Percentiles rank a stretch among this genome's conserved stretches.
Conservation (phyloP, 1,140 invertebrate species). For the Zaprionus tsacasi region DNA sequence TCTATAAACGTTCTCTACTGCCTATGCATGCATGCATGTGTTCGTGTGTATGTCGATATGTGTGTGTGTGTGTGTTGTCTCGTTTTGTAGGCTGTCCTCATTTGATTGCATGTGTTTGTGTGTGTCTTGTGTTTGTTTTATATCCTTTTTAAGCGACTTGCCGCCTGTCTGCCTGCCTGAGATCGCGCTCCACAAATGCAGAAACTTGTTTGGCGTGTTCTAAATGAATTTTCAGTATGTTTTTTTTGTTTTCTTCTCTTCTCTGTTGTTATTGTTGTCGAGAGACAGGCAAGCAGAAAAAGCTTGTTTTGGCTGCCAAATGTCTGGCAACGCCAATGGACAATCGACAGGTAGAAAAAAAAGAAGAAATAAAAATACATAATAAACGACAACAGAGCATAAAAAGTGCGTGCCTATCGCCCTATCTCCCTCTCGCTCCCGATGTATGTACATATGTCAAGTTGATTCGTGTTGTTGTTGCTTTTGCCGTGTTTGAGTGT, state of each 20-base stretch:
- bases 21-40: neutral
- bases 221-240: slow-evolving; percentile 68
- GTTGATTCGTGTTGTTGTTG: slow-evolving; percentile 23
- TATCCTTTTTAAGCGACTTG: slow-evolving; percentile 73
- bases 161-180: slow-evolving; percentile 4
- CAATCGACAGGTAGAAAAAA: slow-evolving; percentile 70
- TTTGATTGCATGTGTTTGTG: slow-evolving; percentile 44
- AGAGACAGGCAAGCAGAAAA: slow-evolving; percentile 32
- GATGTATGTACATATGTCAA: slow-evolving; percentile 2
- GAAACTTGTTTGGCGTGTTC: slow-evolving; percentile 80
- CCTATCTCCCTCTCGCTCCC: neutral
- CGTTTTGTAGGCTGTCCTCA: slow-evolving; percentile 66
- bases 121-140: slow-evolving; percentile 42
- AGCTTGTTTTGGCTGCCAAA: slow-evolving; percentile 71
- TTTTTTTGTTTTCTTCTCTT: neutral
- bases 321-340: slow-evolving; percentile 61
- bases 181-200: slow-evolving; percentile 52
- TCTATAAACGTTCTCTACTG: slow-evolving; percentile 57
- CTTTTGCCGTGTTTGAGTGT: slow-evolving; percentile 4
- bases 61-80: slow-evolving; percentile 4
- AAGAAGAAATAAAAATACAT: slow-evolving; percentile 38
- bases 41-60: neutral
- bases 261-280: slow-evolving; percentile 33
- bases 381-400: slow-evolving; percentile 34
- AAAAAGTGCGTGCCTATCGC: slow-evolving; percentile 56